These are phyloP conservation scores for Notamacropus eugenii DNA, from an alignment of 2,797 vertebrate species.

Conservation along the genomic window DNA sequence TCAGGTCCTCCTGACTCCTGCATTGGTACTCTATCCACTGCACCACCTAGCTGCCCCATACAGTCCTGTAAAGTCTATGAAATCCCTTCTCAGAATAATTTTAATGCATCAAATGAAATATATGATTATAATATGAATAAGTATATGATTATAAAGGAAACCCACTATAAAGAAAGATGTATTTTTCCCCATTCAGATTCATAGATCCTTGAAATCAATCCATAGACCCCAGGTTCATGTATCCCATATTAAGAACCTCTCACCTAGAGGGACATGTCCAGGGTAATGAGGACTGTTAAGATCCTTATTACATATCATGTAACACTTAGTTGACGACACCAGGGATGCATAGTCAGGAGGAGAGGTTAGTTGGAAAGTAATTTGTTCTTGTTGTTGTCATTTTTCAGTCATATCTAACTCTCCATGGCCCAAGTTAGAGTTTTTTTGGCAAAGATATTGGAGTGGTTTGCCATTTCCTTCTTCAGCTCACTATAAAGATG, in stretches of 20 bases:
- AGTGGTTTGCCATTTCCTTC: background rate
- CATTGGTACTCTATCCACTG: no score
- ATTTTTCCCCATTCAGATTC: background rate
- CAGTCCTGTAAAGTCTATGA: background rate
- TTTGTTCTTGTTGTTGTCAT: background rate
- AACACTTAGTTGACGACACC: background rate
- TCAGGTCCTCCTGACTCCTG: no score
- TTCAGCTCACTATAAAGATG: background rate
- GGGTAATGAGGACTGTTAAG: background rate
- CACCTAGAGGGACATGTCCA: background rate
- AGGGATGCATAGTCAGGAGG: background rate
- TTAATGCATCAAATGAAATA: background rate
- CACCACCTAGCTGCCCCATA: no score
- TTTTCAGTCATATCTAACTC: background rate
- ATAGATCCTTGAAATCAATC: background rate
- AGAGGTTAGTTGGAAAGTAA: background rate
- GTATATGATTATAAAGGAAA: background rate
- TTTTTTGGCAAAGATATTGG: background rate
- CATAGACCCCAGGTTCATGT: background rate
- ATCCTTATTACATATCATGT: background rate
- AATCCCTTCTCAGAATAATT: background rate
- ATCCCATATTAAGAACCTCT: background rate
- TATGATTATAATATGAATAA: background rate
- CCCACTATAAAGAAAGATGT: background rate
- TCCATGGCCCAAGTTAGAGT: background rate